phyloP scores from a whole-genome alignment of 1,140 invertebrate species.

The Oedothorax gibbosus region DNA sequence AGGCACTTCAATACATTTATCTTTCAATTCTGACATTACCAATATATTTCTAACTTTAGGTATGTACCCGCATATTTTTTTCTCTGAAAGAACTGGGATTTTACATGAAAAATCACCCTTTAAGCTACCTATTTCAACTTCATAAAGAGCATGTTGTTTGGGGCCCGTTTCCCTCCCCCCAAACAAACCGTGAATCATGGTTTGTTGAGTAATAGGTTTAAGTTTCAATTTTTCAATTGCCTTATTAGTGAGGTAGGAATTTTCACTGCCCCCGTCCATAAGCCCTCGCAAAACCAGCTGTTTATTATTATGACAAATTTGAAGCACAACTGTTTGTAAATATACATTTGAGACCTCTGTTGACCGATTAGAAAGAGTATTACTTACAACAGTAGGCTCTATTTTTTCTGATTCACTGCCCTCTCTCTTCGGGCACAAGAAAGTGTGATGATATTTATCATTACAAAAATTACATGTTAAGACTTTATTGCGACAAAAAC shows the following conservation, averaged over 20 bases:
- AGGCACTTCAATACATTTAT: neutral
- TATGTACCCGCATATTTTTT: neutral
- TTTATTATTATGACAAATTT: neutral
- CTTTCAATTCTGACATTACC: neutral
- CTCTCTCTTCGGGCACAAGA: neutral
- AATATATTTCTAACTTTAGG: neutral
- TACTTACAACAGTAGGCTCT: neutral
- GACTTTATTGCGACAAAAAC: neutral
- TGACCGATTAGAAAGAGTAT: neutral
- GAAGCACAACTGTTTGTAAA: neutral
- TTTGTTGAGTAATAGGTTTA: neutral
- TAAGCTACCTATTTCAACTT: neutral
- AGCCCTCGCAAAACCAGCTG: neutral
- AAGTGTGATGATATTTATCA: neutral
- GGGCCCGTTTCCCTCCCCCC: neutral
- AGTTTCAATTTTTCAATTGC: neutral
- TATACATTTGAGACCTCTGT: conserved; percentile 1
- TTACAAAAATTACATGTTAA: neutral
- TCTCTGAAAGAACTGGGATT: neutral
- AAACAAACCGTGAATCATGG: neutral
- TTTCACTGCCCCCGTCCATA: neutral
- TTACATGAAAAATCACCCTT: neutral
- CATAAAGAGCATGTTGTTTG: neutral
- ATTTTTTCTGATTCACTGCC: neutral
- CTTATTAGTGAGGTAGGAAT: neutral